A percentile compares a stretch with the other conserved stretches of the same genome.
Evolutionary conservation across 2,113 vertebrate genomes (phyloP).

Genomic region (Strigops habroptila): DNA sequence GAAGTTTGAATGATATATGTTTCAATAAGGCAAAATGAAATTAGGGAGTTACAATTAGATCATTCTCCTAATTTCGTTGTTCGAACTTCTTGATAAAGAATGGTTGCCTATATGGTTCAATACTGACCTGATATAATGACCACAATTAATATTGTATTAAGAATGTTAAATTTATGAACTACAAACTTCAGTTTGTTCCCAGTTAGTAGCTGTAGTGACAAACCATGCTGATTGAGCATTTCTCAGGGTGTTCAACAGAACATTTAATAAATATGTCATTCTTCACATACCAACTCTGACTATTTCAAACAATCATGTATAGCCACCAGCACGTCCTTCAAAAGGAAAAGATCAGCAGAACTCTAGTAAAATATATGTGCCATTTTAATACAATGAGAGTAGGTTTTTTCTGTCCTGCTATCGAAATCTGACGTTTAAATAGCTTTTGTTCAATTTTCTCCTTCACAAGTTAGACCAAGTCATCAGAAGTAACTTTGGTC

Average conservation of each 20-base stretch:
- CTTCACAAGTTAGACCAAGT: background rate
- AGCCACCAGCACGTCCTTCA: background rate
- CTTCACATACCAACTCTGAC: background rate
- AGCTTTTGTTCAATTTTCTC: background rate
- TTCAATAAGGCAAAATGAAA: background rate
- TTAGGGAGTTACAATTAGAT: background rate
- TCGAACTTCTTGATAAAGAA: background rate
- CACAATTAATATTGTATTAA: slow-evolving; percentile 1
- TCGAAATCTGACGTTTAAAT: background rate
- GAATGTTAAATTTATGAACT: slow-evolving; percentile 7
- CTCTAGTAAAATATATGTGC: background rate
- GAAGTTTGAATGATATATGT: background rate
- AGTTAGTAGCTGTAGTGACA: background rate
- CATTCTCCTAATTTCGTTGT: background rate
- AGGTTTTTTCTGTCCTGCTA: background rate
- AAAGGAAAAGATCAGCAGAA: background rate
- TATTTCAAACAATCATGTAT: background rate
- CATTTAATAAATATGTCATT: background rate
- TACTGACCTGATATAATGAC: background rate
- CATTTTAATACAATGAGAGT: background rate
- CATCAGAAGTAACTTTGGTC: background rate
- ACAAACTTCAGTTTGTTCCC: background rate
- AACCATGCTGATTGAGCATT: background rate
- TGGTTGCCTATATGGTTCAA: background rate
- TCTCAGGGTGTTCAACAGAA: background rate